Conservation (phyloP, 2,113 vertebrate genomes). For the Phyllopteryx taeniolatus region DNA sequence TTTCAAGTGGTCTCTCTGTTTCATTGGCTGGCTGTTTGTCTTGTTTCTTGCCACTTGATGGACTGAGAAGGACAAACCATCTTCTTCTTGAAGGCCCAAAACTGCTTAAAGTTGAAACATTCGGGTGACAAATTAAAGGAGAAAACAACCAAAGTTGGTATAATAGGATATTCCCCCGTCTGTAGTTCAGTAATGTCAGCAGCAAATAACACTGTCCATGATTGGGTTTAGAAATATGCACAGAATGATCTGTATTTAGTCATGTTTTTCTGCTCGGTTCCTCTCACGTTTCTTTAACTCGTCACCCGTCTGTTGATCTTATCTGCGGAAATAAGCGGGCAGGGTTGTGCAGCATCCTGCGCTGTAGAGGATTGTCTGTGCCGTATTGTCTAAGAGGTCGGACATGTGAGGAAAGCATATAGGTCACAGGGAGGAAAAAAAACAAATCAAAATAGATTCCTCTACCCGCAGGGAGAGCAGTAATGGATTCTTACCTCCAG, state of each 20-base stretch:
- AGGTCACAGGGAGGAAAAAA: slow-evolving; percentile 37
- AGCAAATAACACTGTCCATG: background rate
- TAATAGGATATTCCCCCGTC: background rate
- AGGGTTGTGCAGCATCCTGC: slow-evolving; percentile 16
- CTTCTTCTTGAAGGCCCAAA: slow-evolving; percentile 6
- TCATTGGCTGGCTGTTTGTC: slow-evolving; percentile 52
- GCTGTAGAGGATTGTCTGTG: background rate
- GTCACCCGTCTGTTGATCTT: background rate
- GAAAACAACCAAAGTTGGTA: background rate
- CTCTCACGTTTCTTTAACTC: background rate
- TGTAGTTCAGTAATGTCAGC: background rate
- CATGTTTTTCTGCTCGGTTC: background rate
- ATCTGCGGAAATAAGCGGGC: slow-evolving; percentile 7
- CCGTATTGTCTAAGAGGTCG: slow-evolving; percentile 33
- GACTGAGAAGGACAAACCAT: slow-evolving; percentile 22
- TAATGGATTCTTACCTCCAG: slow-evolving; percentile 52
- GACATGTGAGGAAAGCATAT: slow-evolving; percentile 24
- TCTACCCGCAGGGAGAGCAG: slow-evolving; percentile 30
- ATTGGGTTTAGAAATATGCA: background rate
- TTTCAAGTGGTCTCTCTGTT: slow-evolving; percentile 52
- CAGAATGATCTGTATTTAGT: background rate
- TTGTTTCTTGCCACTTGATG: slow-evolving; percentile 54
- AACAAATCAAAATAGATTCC: slow-evolving; percentile 28
- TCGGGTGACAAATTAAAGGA: slow-evolving; percentile 1
- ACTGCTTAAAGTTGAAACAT: background rate